phyloP scores from a whole-genome alignment of 1,140 invertebrate genomes.

The Drosophila ficusphila region DNA sequence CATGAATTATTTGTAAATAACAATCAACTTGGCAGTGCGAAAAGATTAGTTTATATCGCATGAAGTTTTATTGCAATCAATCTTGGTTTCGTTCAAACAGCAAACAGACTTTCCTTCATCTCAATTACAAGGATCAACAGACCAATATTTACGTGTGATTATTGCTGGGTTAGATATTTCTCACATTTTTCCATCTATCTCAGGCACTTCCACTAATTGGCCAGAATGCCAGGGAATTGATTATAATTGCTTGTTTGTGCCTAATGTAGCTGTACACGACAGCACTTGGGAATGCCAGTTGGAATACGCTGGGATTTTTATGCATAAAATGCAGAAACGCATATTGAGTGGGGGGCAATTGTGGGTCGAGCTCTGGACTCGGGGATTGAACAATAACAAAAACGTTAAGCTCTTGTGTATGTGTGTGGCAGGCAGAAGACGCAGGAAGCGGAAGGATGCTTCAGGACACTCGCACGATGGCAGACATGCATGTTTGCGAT shows the following conservation, averaged over 20 bases:
- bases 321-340: slow-evolving; percentile 47
- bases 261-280: slow-evolving; percentile 56
- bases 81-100: background rate
- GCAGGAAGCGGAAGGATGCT: slow-evolving; percentile 36
- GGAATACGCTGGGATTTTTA: slow-evolving; percentile 37
- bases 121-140: slow-evolving; percentile 24
- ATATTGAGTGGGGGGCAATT: slow-evolving; percentile 7
- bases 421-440: slow-evolving; percentile 31
- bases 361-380: slow-evolving; percentile 9
- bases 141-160: slow-evolving; percentile 39
- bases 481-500: slow-evolving; percentile 30
- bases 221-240: slow-evolving; percentile 23
- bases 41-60: background rate
- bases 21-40: slow-evolving; percentile 14
- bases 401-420: slow-evolving; percentile 53
- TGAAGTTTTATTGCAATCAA: slow-evolving; percentile 5
- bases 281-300: slow-evolving; percentile 44
- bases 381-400: slow-evolving; percentile 57
- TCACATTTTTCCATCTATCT: slow-evolving; percentile 15
- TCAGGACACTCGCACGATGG: slow-evolving; percentile 14
- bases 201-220: slow-evolving; percentile 61
- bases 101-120: slow-evolving; percentile 26
- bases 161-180: background rate
- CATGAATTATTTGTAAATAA: slow-evolving; percentile 34
- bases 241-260: slow-evolving; percentile 71